Percentiles rank a stretch among this genome's conserved stretches.
These are phyloP conservation scores for Chromobotia macracanthus DNA, from an alignment of 2,797 vertebrate species.

Conservation along the genomic window DNA sequence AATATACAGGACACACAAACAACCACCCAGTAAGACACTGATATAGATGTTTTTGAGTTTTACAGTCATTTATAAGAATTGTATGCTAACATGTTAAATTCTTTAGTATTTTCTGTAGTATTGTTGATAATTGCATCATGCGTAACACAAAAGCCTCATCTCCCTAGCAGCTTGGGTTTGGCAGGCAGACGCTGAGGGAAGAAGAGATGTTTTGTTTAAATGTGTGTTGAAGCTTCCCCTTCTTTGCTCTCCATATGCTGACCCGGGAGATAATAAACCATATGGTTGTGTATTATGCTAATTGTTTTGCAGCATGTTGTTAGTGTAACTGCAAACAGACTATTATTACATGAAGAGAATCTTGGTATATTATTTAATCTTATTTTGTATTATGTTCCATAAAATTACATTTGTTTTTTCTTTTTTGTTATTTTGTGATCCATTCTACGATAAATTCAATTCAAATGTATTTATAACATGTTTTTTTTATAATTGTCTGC, in stretches of 20 bases:
- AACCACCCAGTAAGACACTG: not conserved
- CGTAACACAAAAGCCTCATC: slow-evolving; percentile 34
- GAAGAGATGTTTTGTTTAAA: slow-evolving; percentile 42
- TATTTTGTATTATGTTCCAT: not conserved
- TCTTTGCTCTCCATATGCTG: slow-evolving; percentile 51
- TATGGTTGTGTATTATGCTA: slow-evolving; percentile 56
- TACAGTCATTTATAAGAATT: slow-evolving; percentile 10
- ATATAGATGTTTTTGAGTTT: slow-evolving; percentile 3
- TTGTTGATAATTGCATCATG: slow-evolving; percentile 47
- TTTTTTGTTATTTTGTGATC: not conserved
- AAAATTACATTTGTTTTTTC: not conserved
- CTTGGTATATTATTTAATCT: slow-evolving; percentile 8
- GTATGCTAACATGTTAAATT: not conserved
- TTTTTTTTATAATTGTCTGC: too few species aligned
- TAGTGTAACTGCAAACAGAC: slow-evolving; percentile 31
- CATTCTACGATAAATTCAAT: not conserved
- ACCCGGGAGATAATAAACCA: slow-evolving; percentile 56
- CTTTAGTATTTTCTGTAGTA: slow-evolving; percentile 34
- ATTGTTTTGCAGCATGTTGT: slow-evolving; percentile 50
- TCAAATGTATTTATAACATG: too few species aligned
- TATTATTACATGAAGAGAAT: not conserved
- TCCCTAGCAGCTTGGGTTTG: slow-evolving; percentile 43
- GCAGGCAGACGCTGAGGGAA: slow-evolving; percentile 39
- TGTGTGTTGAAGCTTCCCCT: slow-evolving; percentile 28
- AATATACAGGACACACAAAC: not conserved